Base-by-base conservation (phyloP, 2,797 vertebrate species). In the Lepidocolaptes lacrymiger region DNA sequence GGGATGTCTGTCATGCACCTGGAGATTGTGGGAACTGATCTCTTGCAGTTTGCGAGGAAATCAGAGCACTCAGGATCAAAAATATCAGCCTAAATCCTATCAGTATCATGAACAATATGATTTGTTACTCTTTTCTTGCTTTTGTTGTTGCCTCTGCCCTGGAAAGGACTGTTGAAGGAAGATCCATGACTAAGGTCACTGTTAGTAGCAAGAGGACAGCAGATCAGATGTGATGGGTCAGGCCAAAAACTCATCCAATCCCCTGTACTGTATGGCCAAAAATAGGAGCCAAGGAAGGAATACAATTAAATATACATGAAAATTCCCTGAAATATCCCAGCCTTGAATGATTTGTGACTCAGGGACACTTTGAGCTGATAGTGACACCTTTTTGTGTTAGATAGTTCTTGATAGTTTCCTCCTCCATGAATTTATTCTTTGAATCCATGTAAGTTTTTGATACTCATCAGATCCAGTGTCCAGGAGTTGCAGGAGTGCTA, bases 1-100 rank as follows among this genome's bases (percentile, higher is more conserved):
- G 9, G 83, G 74, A 91, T 86, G 46, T 75, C 86, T 91, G 69
- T 94, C 66, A 62, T 18, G 76, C 88, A 95, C 85, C 88, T 93
- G 79, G 88, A 81, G 32, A 81, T 39, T 72, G 86, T 94, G 83
- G 67, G 94, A 96, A 96, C 85, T 43, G 56, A 64, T 55, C 37
- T 88, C 54, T 63, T 66, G 54, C 32, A 78, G 46, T 92, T 34
- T 91, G 51, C 4, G 13, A 72, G 73, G 75, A 84, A 93, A 68
- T 71, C 20, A 1, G 71, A 89, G n/a, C 55, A 87, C 55, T 74
- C 59, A 41, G 82, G 62, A 94, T 94, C 58, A 62, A 83, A 93
- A 88, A 72, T 71, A 46, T 89, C 68, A 62, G 26, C 10, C 56
- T 85, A 63, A 93, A 56, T 69, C 54, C 68, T 73, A 52, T 56